phyloP scores from a whole-genome alignment of 53 echinoderm and acorn worm genomes.

The Holothuria scabra region DNA sequence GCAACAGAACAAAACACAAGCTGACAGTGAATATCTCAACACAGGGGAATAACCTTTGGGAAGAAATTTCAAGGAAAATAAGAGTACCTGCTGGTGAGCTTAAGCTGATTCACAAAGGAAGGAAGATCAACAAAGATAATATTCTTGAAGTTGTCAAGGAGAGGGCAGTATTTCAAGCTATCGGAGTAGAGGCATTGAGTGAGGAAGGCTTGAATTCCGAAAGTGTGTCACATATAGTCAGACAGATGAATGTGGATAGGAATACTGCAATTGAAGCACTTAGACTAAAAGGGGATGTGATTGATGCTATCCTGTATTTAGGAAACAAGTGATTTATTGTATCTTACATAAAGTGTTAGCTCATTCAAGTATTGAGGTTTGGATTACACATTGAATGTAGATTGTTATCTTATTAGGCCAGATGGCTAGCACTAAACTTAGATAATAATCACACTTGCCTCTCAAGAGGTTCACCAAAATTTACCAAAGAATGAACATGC shows the following conservation, averaged over 20 bases:
- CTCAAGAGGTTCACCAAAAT: no score
- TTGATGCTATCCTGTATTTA: constrained; percentile 86
- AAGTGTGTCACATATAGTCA: constrained; percentile 62
- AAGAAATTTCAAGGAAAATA: constrained; percentile 44
- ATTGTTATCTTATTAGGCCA: no score
- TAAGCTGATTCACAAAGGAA: constrained; percentile 87
- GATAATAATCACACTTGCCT: no score
- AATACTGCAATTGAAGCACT: constrained; percentile 81
- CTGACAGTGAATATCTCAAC: constrained; percentile 39
- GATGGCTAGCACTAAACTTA: no score
- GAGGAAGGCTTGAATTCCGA: constrained; percentile 70
- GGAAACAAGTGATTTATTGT: constrained; percentile 71
- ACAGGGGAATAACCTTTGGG: constrained; percentile 46
- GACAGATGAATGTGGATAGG: constrained; percentile 66
- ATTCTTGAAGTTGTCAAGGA: constrained; percentile 47
- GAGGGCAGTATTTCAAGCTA: constrained; percentile 88
- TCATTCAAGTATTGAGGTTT: no score
- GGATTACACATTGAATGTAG: no score
- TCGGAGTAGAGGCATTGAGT: constrained; percentile 76
- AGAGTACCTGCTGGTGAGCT: constrained; percentile 59
- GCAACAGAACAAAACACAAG: constrained; percentile 64
- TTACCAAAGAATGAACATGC: no score
- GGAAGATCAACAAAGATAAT: constrained; percentile 57
- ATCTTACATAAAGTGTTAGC: no score
- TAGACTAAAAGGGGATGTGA: constrained; percentile 67